These are phyloP conservation scores for Eilema griseolum DNA, from an alignment of 2,888 invertebrate species.

Conservation along the genomic window DNA sequence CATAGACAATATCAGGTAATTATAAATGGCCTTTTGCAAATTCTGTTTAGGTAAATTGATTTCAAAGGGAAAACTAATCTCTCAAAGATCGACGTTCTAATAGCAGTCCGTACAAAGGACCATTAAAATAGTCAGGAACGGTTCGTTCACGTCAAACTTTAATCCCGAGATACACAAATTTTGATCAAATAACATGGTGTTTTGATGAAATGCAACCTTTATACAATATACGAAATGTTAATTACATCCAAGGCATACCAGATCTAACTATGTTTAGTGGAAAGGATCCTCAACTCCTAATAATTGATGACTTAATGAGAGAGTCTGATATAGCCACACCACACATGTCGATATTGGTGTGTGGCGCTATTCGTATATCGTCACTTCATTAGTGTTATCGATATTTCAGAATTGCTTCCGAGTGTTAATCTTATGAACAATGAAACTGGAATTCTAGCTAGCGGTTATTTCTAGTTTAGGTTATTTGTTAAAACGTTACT, in stretches of 20 bases:
- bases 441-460: constrained; percentile 11
- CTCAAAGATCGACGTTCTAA: constrained; percentile 65
- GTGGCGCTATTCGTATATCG: constrained; percentile 70
- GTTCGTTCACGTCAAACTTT: constrained; percentile 79
- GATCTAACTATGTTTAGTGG: too few relatives aligned
- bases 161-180: constrained; percentile 85
- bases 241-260: too few relatives aligned
- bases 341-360: constrained; percentile 69
- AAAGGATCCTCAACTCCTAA: too few relatives aligned
- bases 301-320: too few relatives aligned
- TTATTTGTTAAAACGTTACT: neutral
- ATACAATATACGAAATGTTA: too few relatives aligned
- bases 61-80: constrained; percentile 57
- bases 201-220: too few relatives aligned
- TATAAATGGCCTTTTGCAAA: constrained; percentile 2
- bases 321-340: constrained; percentile 41
- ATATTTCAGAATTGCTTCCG: constrained; percentile 59
- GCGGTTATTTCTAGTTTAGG: neutral
- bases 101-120: constrained; percentile 61
- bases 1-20: too few relatives aligned
- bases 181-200: too few relatives aligned
- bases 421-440: constrained; percentile 48
- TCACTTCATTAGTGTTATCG: constrained; percentile 70
- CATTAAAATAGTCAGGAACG: constrained; percentile 70
- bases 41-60: constrained; percentile 18